Evolutionary conservation across 37 sponge, comb jelly and placozoan genomes (phyloP), one percentile per base, ranked within the genome.

Genomic region (Cliona cf. orientalis): DNA sequence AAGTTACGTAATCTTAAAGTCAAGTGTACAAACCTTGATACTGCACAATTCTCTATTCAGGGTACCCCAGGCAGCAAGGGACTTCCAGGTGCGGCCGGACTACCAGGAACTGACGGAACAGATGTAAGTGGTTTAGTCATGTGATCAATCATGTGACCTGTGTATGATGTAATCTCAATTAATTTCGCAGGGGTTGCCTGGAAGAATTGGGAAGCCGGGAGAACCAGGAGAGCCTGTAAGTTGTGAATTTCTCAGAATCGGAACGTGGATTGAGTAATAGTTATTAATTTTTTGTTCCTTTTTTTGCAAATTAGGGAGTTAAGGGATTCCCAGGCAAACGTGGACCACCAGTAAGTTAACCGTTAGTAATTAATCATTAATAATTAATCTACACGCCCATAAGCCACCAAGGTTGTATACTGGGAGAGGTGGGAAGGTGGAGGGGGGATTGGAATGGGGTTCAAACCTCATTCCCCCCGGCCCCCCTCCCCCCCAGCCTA

Each of bases 41-140:
- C 5, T 61, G 11, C 41, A 43, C 3, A 12, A 46, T 59, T 3
- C 22, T 22, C n/a, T 5, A 31, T 1, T 23, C 71, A 77, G 66
- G 86, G 86, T 71, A 32, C 37, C 5, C 72, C 72, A 45, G 86
- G 86, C 7, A 38, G 62, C 6, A 78, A 78, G 53, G 86, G 86
- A 34, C 17, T 53, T 21, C 77, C 77, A 3, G 85, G 85, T 7
- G 43, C 1, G 2, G 38, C 71, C 6, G 86, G 86, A 31, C 42
- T 9, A 36, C 49, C 55, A 61, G 86, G 86, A 36, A 42, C 6
- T 2, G 38, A 71, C 46, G 80, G 80, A 53, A 29, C 46, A n/a
- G 57, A 66, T 53, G 80, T 56, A 33, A 68, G 58, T 33, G 49
- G 25, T 60, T 9, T 40, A 76, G 36, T 28, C 3, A 28, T 5